A percentile compares a stretch with the other conserved stretches of the same genome.
phyloP scores from a whole-genome alignment of 2,797 vertebrate genomes.

The Eulemur albifrons region DNA sequence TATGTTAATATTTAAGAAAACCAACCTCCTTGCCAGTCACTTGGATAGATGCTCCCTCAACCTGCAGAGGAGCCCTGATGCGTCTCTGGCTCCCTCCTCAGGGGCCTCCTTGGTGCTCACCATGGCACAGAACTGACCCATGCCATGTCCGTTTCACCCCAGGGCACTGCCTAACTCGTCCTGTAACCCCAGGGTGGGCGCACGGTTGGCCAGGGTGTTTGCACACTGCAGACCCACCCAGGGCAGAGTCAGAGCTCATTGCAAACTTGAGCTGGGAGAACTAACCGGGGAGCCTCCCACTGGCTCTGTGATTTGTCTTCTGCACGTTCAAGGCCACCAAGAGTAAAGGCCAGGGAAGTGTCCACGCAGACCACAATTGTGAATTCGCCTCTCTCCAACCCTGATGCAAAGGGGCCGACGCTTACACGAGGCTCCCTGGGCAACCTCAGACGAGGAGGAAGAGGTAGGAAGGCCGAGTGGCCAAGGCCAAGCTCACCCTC shows the following conservation, averaged over 20 bases:
- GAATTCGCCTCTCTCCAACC: background rate
- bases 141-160: accelerated
- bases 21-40: background rate
- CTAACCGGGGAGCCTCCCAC: background rate
- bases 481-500: background rate
- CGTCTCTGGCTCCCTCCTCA: background rate
- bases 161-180: background rate
- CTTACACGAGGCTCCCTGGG: background rate
- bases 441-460: background rate
- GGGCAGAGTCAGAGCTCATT: background rate
- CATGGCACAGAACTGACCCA: background rate
- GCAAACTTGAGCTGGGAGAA: background rate
- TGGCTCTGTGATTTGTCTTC: accelerated
- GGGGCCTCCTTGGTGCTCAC: background rate
- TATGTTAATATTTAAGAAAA: background rate
- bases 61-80: background rate
- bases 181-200: background rate
- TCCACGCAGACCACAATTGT: accelerated
- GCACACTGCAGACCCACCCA: background rate
- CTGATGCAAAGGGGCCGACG: too few species aligned
- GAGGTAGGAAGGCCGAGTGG: accelerated
- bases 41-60: background rate
- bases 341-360: background rate
- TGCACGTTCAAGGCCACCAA: background rate
- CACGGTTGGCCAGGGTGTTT: background rate